Evolutionary conservation across 2,888 invertebrate genomes (phyloP).

Genomic region (Hermaeophaga mercurialis): DNA sequence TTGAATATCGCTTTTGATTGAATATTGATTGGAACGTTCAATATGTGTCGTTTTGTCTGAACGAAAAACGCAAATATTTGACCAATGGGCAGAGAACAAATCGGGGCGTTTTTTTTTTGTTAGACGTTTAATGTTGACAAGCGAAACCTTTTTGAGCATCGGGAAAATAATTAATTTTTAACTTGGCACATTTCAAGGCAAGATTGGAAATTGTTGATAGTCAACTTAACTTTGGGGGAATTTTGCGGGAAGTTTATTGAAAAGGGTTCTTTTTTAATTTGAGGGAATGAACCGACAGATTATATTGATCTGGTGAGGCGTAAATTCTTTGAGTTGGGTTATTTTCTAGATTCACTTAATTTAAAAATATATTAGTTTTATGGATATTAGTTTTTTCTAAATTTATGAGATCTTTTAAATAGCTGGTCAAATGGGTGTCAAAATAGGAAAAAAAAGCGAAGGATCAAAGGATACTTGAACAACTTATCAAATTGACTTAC

Average conservation of each 20-base stretch:
- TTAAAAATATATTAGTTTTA: too few relatives aligned
- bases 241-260: not conserved
- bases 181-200: not conserved
- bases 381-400: too few relatives aligned
- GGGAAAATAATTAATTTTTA: not conserved
- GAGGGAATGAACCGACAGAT: too few relatives aligned
- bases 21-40: conserved; percentile 32
- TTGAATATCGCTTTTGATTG: conserved; percentile 32
- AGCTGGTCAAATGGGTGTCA: too few relatives aligned
- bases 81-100: not conserved
- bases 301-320: too few relatives aligned
- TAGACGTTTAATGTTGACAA: not conserved
- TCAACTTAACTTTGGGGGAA: not conserved
- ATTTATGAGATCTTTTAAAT: too few relatives aligned
- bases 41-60: conserved; percentile 27
- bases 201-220: not conserved
- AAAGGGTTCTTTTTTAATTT: not conserved
- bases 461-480: too few relatives aligned
- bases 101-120: not conserved
- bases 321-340: too few relatives aligned
- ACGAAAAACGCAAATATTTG: conserved; percentile 11
- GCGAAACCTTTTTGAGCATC: not conserved
- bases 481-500: too few relatives aligned
- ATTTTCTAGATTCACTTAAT: too few relatives aligned
- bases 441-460: too few relatives aligned